Base-by-base conservation (phyloP, 1,140 invertebrate genomes). In the Drosophila melanica region DNA sequence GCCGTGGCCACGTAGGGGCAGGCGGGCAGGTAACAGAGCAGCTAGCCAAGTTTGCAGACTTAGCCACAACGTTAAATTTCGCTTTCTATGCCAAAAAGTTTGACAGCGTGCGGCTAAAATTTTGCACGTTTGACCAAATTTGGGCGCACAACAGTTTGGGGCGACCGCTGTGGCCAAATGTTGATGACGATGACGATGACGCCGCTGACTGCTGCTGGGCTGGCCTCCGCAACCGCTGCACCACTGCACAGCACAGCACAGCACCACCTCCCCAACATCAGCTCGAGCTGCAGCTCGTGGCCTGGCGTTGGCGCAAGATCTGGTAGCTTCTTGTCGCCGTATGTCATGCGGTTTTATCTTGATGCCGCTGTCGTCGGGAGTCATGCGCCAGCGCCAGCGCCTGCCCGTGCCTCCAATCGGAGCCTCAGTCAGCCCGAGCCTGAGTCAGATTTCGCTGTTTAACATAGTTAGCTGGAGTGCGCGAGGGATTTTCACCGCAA, bases 121-220 rank as follows among this genome's bases (percentile, higher is more conserved):
- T 74, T 84, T 89, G 84, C 84, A 89, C 84, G 84, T 89, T 89
- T 89, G 84, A 84, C 84, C 84, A 89, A 89, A 89, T 89, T 89
- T 89, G 84, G 84, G 68, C 60, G 63, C 72, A 77, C 39, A 53
- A 57, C 42, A 58, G 63, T 50, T 72, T 58, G 33, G 59, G 60
- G 27, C 54, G 51, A 71, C 44, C 60, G 64, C 44, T 55, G 55
- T 71, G 50, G 39, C 55, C 57, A 60, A 65, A 66, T 60, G 48
- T 57, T 60, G 73, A 71, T 54, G 74, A 44, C 48, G 73, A 74
- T 39, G 64, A 57, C 45, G 53, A 2, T 20, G 35, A 47, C 39
- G 60, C 37, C 57, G 47, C 20, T 54, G 59, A 44, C 44, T 64
- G 54, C 16, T 45, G 68, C 47, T 58, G 69, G 54, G 54, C 54